Evolutionary conservation across 1,140 invertebrate genomes (phyloP).

Genomic region (Zaprionus davidi): DNA sequence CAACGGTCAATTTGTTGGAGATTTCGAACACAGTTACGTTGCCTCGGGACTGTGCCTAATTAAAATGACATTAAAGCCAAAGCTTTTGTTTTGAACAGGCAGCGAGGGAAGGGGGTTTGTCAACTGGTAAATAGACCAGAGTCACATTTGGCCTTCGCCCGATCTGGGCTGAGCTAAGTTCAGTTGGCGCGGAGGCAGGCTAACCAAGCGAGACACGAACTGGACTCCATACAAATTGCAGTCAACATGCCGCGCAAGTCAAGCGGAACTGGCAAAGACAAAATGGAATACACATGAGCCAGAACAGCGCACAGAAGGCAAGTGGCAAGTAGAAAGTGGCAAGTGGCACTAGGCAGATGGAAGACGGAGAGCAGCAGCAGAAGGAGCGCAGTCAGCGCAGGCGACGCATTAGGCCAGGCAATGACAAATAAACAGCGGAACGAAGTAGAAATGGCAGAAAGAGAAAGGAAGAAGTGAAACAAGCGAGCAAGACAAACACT

Average conservation of each 20-base stretch:
- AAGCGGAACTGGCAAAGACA: conserved; percentile 78
- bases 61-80: conserved; percentile 77
- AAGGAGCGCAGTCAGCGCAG: neutral
- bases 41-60: conserved; percentile 65
- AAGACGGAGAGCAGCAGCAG: neutral
- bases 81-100: conserved; percentile 37
- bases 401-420: conserved; percentile 63
- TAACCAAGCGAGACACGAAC: conserved; percentile 74
- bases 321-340: conserved; percentile 22
- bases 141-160: conserved; percentile 63
- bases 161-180: conserved; percentile 7
- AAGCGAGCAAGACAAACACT: conserved; percentile 11
- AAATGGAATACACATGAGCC: conserved; percentile 79
- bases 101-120: neutral
- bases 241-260: conserved; percentile 79
- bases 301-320: conserved; percentile 49
- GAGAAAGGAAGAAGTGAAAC: conserved; percentile 1
- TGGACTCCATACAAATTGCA: conserved; percentile 76
- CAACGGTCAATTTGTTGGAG: conserved; percentile 79
- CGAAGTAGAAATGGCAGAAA: neutral
- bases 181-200: neutral
- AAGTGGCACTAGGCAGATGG: conserved; percentile 26
- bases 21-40: conserved; percentile 66
- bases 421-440: conserved; percentile 73
- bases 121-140: conserved; percentile 3